phyloP scores from a whole-genome alignment of 2,797 vertebrate genomes.

The Pristis pectinata region DNA sequence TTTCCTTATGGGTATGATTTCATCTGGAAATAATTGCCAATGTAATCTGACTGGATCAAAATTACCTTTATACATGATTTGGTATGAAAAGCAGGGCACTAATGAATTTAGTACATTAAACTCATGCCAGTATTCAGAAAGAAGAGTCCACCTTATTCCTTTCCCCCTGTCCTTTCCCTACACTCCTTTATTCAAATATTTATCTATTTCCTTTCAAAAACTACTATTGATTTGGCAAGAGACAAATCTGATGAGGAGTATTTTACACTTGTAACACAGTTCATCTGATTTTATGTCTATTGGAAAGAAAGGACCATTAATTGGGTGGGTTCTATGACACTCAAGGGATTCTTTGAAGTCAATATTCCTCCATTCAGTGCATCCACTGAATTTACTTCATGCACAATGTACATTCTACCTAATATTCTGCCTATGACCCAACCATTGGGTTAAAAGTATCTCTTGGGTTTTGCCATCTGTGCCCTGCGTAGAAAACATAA shows the following conservation, averaged over 20 bases:
- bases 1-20: no score
- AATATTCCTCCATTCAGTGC: not conserved
- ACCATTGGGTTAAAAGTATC: not conserved
- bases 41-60: no score
- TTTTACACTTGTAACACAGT: not conserved
- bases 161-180: not conserved
- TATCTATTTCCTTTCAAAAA: conserved; percentile 18
- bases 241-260: not conserved
- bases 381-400: not conserved
- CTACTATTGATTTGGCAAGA: conserved; percentile 13
- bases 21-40: no score
- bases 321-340: not conserved
- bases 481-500: not conserved
- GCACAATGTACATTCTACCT: not conserved
- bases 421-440: not conserved
- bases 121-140: not conserved
- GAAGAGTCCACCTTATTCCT: not conserved
- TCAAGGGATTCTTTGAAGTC: not conserved
- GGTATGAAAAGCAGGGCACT: no score
- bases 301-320: not conserved
- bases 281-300: not conserved
- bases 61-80: no score
- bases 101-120: not conserved
- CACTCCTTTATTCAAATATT: not conserved
- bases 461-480: not conserved